These are phyloP conservation scores for Tipula helvola DNA, from an alignment of 2,888 invertebrate species.

Conservation along the genomic window DNA sequence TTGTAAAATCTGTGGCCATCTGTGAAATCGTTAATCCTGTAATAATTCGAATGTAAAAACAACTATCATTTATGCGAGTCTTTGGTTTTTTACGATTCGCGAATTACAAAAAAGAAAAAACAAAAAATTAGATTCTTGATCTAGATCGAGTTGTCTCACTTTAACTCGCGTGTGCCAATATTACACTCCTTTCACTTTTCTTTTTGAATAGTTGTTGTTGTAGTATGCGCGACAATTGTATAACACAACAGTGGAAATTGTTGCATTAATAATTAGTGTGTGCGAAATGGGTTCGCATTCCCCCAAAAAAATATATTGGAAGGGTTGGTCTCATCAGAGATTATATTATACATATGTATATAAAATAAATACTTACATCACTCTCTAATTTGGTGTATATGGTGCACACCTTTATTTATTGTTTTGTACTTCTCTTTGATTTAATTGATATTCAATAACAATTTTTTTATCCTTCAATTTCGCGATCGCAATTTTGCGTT, in stretches of 20 bases:
- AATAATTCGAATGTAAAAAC: neutral
- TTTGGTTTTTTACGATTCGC: neutral
- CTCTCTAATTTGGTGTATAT: neutral
- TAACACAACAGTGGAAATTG: neutral
- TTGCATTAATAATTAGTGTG: neutral
- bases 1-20: neutral
- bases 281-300: neutral
- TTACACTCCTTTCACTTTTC: conserved; percentile 9
- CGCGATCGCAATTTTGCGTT: neutral
- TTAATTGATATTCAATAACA: conserved; percentile 6
- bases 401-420: neutral
- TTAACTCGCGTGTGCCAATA: neutral
- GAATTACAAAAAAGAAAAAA: neutral
- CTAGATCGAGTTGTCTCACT: conserved; percentile 9
- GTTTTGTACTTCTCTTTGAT: neutral
- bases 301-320: neutral
- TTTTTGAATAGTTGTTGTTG: neutral
- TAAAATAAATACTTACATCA: neutral
- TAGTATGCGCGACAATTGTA: neutral
- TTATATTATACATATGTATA: neutral
- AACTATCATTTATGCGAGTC: neutral
- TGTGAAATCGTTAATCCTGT: neutral
- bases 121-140: conserved; percentile 4
- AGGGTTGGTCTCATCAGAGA: neutral
- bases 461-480: conserved; percentile 9